phyloP scores from a whole-genome alignment of 2,113 vertebrate genomes.

The Cyanocitta stelleri region DNA sequence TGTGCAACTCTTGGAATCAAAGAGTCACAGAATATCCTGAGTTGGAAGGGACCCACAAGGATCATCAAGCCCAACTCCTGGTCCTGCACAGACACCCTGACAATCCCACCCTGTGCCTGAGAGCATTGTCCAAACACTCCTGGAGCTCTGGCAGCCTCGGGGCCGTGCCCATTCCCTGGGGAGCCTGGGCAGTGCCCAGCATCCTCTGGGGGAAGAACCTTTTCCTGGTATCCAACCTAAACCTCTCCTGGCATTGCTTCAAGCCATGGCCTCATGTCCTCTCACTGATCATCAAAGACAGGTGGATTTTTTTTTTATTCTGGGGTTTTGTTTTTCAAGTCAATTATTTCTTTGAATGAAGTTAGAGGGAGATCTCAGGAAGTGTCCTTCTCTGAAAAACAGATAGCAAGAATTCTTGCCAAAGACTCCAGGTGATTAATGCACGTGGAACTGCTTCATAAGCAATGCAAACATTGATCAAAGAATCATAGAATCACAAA shows the following conservation, averaged over 20 bases:
- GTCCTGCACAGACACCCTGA: background rate
- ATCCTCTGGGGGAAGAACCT: background rate
- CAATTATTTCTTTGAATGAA: background rate
- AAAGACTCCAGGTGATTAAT: background rate
- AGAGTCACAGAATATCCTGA: background rate
- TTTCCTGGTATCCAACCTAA: accelerated
- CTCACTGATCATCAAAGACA: background rate
- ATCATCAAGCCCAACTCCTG: accelerated
- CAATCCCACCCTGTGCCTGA: accelerated
- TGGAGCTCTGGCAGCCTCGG: background rate
- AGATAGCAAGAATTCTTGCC: background rate
- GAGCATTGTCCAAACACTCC: accelerated
- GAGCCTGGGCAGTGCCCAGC: background rate
- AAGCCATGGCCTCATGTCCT: background rate
- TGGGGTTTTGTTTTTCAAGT: background rate
- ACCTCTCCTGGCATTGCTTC: background rate
- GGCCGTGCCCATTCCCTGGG: accelerated
- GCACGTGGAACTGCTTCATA: too few relatives aligned
- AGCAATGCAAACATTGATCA: background rate
- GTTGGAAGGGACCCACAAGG: background rate
- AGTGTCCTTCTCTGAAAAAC: background rate
- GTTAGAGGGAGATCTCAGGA: background rate
- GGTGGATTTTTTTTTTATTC: background rate
- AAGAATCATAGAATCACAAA: background rate
- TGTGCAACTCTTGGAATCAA: background rate